A percentile compares a stretch with the other conserved stretches of the same genome.
phyloP scores from a whole-genome alignment of 2,113 vertebrate species.

The Reinhardtius hippoglossoides region DNA sequence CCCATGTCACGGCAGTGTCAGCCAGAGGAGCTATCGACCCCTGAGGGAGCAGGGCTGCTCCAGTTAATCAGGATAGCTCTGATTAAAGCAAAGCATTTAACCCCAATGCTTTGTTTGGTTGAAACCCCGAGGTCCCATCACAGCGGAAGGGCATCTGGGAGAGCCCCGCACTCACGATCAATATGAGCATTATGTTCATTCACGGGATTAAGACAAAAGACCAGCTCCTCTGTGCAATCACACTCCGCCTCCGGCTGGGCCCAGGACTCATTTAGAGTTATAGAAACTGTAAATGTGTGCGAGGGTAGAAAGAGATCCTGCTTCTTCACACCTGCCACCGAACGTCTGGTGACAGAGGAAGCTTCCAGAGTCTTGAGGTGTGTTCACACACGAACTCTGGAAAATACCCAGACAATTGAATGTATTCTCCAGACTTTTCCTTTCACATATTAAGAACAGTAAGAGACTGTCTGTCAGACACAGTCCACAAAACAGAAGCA shows the following conservation, averaged over 20 bases:
- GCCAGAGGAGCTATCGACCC: slow-evolving; percentile 13
- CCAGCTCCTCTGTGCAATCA: slow-evolving; percentile 32
- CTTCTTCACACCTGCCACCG: not conserved
- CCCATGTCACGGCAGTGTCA: not conserved
- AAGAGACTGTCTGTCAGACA: no score
- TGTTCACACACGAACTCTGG: no score
- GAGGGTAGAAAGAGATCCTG: not conserved
- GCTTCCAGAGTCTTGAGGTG: slow-evolving; percentile 6
- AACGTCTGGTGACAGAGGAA: slow-evolving; percentile 18
- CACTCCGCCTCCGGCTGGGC: slow-evolving; percentile 8
- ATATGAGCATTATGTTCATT: slow-evolving; percentile 45
- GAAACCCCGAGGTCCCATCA: slow-evolving; percentile 12
- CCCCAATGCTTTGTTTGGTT: slow-evolving; percentile 27
- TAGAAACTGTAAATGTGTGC: slow-evolving; percentile 10
- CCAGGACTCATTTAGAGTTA: slow-evolving; percentile 20
- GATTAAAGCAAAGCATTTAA: slow-evolving; percentile 61
- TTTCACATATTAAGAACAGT: no score
- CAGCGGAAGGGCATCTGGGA: slow-evolving; percentile 10
- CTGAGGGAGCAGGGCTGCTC: not conserved
- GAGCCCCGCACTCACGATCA: slow-evolving; percentile 39
- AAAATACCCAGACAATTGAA: no score
- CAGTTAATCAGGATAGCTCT: slow-evolving; percentile 45
- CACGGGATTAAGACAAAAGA: slow-evolving; percentile 41
- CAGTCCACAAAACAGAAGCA: no score
- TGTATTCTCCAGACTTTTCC: no score